Evolutionary conservation across 2,113 vertebrate genomes (phyloP), one percentile per base, ranked within the genome.

Genomic region (Proteles cristata): DNA sequence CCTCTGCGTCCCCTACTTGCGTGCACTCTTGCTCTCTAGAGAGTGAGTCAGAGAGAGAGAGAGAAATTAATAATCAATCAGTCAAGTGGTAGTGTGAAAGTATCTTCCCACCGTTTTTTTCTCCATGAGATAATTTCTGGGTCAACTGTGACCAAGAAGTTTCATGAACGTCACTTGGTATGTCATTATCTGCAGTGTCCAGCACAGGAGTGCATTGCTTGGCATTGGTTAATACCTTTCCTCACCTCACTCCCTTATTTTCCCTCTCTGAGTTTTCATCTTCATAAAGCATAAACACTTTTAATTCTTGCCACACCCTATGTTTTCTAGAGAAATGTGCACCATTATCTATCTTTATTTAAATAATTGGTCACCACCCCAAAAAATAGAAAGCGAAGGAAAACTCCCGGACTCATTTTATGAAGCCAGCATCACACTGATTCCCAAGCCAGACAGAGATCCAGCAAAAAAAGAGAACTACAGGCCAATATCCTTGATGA

Each of bases 101-200:
- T 0, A 7, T 25, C 33, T 95, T 9, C 48, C 17, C 1, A 69
- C 2, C 1, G 23, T 63, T n/a, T 50, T 76, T 39, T 77, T 11
- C 7, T 58, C 21, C 21, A 85, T 55, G 12, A 25, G 6, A 5
- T 39, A 79, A 35, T n/a, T 63, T 74, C 82, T 79, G 3, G 53
- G 15, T 92, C 35, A 45, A 4, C 5, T 5, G 53, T 25, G 35
- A 21, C 17, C 87, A 17, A 79, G 23, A 87, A 12, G 11, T 48
- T 53, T 19, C 39, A 4, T n/a, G 5, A 48, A 26, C 11, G 21
- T 66, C 9, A 55, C 8, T 39, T 39, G 68, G 23, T 31, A 35
- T 48, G 35, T 9, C 25, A 11, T 45, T 25, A 4, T 11, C 8
- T n/a, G 4, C 1, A 28, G n/a, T 2, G 7, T n/a, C 50, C 12